These are phyloP conservation scores for Hozukius guyotensis DNA, from an alignment of 2,797 vertebrate species.

Conservation along the genomic window DNA sequence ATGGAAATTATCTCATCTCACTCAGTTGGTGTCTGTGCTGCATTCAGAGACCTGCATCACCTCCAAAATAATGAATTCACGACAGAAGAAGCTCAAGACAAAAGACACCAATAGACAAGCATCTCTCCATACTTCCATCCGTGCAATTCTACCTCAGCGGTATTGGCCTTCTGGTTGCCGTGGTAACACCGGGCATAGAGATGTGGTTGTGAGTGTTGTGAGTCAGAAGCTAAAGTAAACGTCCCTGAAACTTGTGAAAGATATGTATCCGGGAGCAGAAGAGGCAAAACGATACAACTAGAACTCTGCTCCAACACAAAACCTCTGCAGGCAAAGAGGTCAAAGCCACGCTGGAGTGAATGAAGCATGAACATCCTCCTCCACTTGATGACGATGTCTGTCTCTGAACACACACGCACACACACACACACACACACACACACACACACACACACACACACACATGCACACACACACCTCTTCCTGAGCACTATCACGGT, in stretches of 20 bases:
- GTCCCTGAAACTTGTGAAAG: conserved; percentile 82
- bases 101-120: conserved; percentile 17
- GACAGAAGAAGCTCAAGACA: conserved; percentile 32
- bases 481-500: neutral
- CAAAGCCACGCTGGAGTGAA: conserved; percentile 26
- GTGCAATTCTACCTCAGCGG: conserved; percentile 44
- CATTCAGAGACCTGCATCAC: conserved; percentile 1
- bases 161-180: conserved; percentile 77
- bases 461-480: neutral
- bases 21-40: neutral
- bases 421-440: neutral
- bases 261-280: conserved; percentile 66
- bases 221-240: conserved; percentile 70
- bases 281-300: conserved; percentile 50
- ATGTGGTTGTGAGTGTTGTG: conserved; percentile 47
- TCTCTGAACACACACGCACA: neutral
- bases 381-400: conserved; percentile 39
- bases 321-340: conserved; percentile 67
- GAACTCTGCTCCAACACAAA: conserved; percentile 50
- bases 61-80: conserved; percentile 5
- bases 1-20: neutral
- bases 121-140: conserved; percentile 46
- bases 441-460: neutral
- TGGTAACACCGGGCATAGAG: conserved; percentile 66
- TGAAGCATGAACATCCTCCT: conserved; percentile 47